These are phyloP conservation scores for Triops cancriformis DNA, from an alignment of 1,140 invertebrate species.

Conservation along the genomic window DNA sequence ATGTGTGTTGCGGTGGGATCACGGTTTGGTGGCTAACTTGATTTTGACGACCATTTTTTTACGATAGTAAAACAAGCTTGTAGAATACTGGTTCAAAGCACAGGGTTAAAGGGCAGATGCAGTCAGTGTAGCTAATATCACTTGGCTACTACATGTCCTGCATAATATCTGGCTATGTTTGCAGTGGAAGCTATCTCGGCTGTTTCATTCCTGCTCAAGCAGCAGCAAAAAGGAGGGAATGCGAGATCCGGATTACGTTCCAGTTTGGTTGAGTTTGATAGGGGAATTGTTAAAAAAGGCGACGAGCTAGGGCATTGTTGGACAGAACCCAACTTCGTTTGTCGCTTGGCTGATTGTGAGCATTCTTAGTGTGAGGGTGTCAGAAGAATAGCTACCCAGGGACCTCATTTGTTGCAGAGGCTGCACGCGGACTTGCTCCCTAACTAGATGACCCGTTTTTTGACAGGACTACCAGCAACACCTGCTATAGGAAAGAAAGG, in stretches of 20 bases:
- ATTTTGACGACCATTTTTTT: conserved; percentile 4
- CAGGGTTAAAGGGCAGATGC: not conserved
- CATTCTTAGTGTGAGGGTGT: not conserved
- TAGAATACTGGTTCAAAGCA: not conserved
- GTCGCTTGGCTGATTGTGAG: conserved; percentile 4
- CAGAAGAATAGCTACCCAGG: conserved; percentile 5
- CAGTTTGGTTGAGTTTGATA: not conserved
- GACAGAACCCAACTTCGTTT: conserved; percentile 13
- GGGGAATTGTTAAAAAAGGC: conserved; percentile 6
- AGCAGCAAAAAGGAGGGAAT: not conserved
- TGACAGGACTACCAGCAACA: not conserved
- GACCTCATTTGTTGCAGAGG: conserved; percentile 10
- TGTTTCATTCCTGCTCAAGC: not conserved
- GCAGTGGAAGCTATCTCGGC: not conserved
- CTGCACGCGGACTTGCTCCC: not conserved
- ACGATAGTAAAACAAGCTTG: not conserved
- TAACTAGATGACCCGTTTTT: not conserved
- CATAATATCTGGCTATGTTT: not conserved
- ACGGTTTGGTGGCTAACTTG: conserved; percentile 1
- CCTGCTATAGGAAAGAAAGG: not conserved
- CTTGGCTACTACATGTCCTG: not conserved
- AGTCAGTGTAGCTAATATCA: conserved; percentile 13
- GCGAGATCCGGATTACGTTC: not conserved
- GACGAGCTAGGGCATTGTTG: not conserved
- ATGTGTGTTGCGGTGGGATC: conserved; percentile 5